A percentile compares a stretch with the other conserved stretches of the same genome.
These are phyloP conservation scores for Chionoecetes opilio DNA, from an alignment of 1,140 invertebrate species.

Conservation along the genomic window DNA sequence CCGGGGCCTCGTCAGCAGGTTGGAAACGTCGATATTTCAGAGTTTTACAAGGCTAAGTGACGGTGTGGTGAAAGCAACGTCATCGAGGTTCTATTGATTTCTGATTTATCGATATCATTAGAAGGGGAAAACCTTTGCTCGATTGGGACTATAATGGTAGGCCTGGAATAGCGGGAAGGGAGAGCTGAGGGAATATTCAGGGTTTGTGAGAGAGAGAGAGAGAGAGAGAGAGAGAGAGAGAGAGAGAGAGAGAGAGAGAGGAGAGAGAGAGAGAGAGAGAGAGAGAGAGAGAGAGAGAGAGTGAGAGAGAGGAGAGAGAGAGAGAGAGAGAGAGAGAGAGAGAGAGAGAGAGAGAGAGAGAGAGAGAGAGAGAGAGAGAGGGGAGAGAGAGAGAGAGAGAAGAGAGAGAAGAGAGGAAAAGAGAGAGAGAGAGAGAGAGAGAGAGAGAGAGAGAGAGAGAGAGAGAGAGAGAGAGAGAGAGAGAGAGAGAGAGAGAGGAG, in stretches of 20 bases:
- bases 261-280: not conserved
- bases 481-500: too few species aligned
- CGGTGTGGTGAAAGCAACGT: not conserved
- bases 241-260: too few species aligned
- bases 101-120: constrained; percentile 22
- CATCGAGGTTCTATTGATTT: not conserved
- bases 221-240: too few species aligned
- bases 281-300: constrained; percentile 24
- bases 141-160: not conserved
- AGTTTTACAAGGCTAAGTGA: constrained; percentile 16
- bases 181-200: too few species aligned
- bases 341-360: not conserved
- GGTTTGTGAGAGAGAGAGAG: too few species aligned
- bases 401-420: too few species aligned
- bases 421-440: too few species aligned
- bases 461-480: not conserved
- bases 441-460: too few species aligned
- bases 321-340: constrained; percentile 27
- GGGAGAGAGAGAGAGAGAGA: not conserved
- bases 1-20: not conserved
- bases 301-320: constrained; percentile 24
- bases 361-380: constrained; percentile 27
- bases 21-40: not conserved
- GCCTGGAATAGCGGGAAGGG: too few species aligned
- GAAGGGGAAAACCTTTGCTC: not conserved